Evolutionary conservation across 2,113 vertebrate genomes (phyloP).

Genomic region (Puma concolor): DNA sequence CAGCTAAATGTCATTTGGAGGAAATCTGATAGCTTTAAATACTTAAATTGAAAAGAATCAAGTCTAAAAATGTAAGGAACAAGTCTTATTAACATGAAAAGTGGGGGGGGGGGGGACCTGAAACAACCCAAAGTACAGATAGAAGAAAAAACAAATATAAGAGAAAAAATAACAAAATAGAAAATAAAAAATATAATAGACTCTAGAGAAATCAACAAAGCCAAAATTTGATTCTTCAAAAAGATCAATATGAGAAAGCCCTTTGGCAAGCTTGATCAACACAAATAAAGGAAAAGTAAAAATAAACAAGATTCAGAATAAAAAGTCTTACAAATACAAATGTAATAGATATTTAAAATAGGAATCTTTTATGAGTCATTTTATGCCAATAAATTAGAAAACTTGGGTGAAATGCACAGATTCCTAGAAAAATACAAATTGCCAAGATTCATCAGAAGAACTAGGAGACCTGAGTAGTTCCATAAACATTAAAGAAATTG

Average conservation of each 20-base stretch:
- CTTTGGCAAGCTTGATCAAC: background rate
- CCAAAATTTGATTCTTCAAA: background rate
- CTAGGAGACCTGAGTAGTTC: background rate
- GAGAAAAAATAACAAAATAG: background rate
- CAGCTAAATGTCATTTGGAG: background rate
- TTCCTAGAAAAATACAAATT: background rate
- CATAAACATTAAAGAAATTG: background rate
- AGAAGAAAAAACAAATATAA: constrained; percentile 13
- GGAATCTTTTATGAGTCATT: background rate
- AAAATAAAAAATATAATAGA: background rate
- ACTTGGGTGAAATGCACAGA: background rate
- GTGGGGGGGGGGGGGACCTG: background rate
- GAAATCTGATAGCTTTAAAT: background rate
- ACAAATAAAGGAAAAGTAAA: background rate
- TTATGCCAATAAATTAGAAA: background rate
- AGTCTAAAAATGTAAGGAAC: background rate
- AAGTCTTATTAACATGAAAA: background rate
- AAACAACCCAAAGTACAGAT: background rate
- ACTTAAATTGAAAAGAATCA: background rate
- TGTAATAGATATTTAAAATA: background rate
- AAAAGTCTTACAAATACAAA: background rate
- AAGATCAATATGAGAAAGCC: background rate
- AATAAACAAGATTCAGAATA: background rate
- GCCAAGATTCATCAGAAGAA: background rate
- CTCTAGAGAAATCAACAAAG: background rate